Evolutionary conservation across 2,113 vertebrate species (phyloP), one percentile per base, ranked within the genome.

Genomic region (Pteruthius melanotis): DNA sequence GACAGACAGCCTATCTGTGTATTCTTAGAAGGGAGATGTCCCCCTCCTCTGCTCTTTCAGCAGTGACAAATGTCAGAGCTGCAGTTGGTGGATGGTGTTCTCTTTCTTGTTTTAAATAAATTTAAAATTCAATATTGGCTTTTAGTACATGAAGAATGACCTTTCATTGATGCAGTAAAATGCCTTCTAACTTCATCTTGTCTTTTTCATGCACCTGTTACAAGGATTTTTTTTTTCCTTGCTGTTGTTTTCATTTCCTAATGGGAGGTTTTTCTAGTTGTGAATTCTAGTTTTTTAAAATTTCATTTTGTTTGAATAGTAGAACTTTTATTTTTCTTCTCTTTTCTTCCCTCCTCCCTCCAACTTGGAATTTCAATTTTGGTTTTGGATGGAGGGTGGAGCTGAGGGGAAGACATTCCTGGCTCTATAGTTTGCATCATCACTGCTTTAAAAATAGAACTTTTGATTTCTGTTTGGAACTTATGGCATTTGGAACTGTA

Each of bases 381-480:
- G 50, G 26, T 85, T 94, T 90, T 61, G 49, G 44, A 56, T 66
- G 33, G 37, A 93, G 78, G 45, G 70, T 95, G 49, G 70, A 92
- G 49, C 42, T 63, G 81, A 79, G 47, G n/a, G 33, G 12, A 80
- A 35, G 69, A 54, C 70, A 74, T 94, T 87, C 78, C 81, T 93
- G 37, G 33, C 74, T 90, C 69, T 69, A 27, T 53, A 53, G 74
- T 89, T 94, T 91, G 35, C 71, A 87, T 85, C 89, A 89, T 89
- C 87, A 76, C n/a, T 69, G 18, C 87, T 83, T 91, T 85, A 93
- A 93, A 97, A 96, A 95, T 83, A 96, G 94, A 69, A 61, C 28
- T 76, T 95, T 42, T 69, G 10, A 74, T 90, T 94, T 88, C 50
- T 45, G 23, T 69, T 72, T 77, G 87, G 81, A 82, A 80, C 94